phyloP scores from a whole-genome alignment of 2,797 vertebrate genomes.

The Rachycentron canadum region DNA sequence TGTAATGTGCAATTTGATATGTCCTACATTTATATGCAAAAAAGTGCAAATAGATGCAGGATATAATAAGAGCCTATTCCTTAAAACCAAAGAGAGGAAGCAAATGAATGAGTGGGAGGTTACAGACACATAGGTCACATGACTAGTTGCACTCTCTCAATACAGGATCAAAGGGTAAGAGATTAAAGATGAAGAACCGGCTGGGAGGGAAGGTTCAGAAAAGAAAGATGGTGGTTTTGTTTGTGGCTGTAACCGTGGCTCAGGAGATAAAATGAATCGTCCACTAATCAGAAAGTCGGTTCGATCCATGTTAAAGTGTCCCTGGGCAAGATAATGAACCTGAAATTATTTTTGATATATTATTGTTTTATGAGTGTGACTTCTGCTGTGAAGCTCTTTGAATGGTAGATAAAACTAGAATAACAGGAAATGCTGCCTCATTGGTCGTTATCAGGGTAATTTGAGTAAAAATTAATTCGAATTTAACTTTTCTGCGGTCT shows the following conservation, averaged over 20 bases:
- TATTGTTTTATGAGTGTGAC: no score
- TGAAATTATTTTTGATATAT: no score
- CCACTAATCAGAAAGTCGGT: no score
- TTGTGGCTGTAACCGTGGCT: background rate
- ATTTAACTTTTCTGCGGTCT: background rate
- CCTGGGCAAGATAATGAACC: no score
- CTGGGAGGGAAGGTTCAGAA: conserved; percentile 26
- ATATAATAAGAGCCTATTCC: conserved; percentile 7
- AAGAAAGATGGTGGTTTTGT: conserved; percentile 25
- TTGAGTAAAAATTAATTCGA: conserved; percentile 4
- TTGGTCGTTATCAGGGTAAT: background rate
- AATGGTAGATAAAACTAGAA: no score
- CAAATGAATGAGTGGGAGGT: conserved; percentile 24
- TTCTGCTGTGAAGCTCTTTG: no score
- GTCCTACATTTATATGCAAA: conserved; percentile 25
- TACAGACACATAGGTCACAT: conserved; percentile 9
- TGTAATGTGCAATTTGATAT: background rate
- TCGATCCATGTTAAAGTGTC: no score
- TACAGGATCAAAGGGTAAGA: conserved; percentile 69
- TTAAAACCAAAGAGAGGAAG: conserved; percentile 34
- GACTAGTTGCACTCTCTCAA: conserved; percentile 27
- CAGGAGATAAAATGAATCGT: no score
- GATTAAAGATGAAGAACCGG: conserved; percentile 66
- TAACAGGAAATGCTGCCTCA: background rate
- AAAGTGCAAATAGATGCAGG: conserved; percentile 34